These are phyloP conservation scores for Phataginus tricuspis DNA, from an alignment of 2,797 vertebrate species.

Conservation along the genomic window DNA sequence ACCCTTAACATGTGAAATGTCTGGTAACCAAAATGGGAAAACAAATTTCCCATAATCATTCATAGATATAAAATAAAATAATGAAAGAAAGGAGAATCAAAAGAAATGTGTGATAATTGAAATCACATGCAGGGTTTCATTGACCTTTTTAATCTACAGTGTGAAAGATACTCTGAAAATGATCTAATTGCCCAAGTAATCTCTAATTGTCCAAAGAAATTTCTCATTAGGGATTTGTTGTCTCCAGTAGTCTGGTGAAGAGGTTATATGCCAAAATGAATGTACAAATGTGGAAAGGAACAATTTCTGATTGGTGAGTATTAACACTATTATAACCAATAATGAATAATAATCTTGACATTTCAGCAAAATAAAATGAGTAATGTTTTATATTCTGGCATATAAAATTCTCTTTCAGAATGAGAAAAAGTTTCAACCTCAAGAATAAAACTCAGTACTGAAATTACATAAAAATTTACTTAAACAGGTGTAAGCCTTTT, in stretches of 20 bases:
- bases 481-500: neutral
- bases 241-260: neutral
- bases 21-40: constrained; percentile 39
- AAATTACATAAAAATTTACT: neutral
- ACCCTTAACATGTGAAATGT: neutral
- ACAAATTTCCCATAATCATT: constrained; percentile 25
- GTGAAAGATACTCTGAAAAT: neutral
- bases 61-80: neutral
- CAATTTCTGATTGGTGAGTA: neutral
- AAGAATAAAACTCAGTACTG: neutral
- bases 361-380: constrained; percentile 38
- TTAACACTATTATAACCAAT: constrained; percentile 3
- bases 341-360: constrained; percentile 32
- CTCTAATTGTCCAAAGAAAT: neutral
- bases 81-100: neutral
- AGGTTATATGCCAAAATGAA: constrained; percentile 25
- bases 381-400: constrained; percentile 10
- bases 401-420: neutral
- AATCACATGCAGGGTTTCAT: constrained; percentile 12
- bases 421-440: neutral
- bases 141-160: neutral
- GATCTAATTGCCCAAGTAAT: neutral
- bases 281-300: neutral
- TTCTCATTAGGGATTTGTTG: neutral
- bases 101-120: constrained; percentile 26